These are phyloP conservation scores for Drosophila nigrodunni DNA, from an alignment of 1,140 invertebrate genomes.

Conservation along the genomic window DNA sequence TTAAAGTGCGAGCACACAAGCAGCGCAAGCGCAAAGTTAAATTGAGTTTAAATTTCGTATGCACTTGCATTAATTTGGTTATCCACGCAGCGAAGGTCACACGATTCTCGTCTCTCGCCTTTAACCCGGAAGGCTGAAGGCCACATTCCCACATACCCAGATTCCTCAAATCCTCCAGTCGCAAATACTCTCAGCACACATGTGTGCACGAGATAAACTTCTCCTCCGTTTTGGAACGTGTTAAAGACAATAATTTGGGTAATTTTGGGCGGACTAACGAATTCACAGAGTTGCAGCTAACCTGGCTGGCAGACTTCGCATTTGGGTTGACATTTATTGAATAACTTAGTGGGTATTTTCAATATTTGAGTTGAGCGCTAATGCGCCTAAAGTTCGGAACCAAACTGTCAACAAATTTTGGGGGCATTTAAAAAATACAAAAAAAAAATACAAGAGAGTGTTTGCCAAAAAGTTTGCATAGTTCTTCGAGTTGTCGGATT, in stretches of 20 bases:
- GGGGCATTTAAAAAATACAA: constrained; percentile 35
- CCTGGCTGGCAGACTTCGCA: constrained; percentile 52
- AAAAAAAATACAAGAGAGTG: constrained; percentile 21
- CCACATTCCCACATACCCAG: constrained; percentile 9
- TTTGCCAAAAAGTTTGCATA: constrained; percentile 57
- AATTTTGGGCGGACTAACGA: constrained; percentile 49
- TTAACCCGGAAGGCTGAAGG: constrained; percentile 27
- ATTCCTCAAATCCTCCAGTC: not conserved
- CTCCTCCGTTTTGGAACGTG: constrained; percentile 47
- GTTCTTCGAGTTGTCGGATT: constrained; percentile 65
- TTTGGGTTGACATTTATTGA: constrained; percentile 72
- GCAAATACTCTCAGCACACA: constrained; percentile 3
- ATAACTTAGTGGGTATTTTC: constrained; percentile 73
- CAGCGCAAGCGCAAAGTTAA: constrained; percentile 57
- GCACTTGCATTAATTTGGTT: constrained; percentile 60
- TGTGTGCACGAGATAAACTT: not conserved
- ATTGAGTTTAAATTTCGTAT: constrained; percentile 77
- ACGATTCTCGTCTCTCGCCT: constrained; percentile 34
- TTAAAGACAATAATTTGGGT: constrained; percentile 69
- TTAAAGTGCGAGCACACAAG: constrained; percentile 68
- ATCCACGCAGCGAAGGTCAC: constrained; percentile 62
- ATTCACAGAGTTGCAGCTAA: constrained; percentile 42
- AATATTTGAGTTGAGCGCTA: constrained; percentile 76
- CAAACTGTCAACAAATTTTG: constrained; percentile 73
- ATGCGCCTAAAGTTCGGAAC: constrained; percentile 66